A percentile compares a stretch with the other conserved stretches of the same genome.
phyloP scores from a whole-genome alignment of 2,888 invertebrate genomes.

The Byasa hedistus region DNA sequence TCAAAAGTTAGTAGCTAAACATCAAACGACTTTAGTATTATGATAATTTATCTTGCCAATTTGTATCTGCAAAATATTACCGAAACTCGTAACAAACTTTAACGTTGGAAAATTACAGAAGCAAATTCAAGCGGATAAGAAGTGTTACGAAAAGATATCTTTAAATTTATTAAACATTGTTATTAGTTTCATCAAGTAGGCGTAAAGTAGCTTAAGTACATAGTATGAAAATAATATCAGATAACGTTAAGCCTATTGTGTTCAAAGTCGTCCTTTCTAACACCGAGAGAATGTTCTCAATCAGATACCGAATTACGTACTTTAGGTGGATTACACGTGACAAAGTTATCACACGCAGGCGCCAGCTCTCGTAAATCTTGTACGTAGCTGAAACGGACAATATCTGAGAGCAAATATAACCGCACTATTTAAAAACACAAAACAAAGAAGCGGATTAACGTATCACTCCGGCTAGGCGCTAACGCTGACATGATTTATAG shows the following conservation, averaged over 20 bases:
- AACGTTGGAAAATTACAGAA: slow-evolving; percentile 30
- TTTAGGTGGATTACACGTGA: slow-evolving; percentile 73
- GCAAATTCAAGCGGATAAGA: slow-evolving; percentile 8
- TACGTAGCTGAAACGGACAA: slow-evolving; percentile 67
- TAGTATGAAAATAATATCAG: slow-evolving; percentile 61
- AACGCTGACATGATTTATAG: slow-evolving; percentile 74
- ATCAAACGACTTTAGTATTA: slow-evolving; percentile 72
- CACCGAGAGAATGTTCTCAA: slow-evolving; percentile 69
- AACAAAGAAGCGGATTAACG: slow-evolving; percentile 77
- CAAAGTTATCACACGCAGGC: slow-evolving; percentile 72
- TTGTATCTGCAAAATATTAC: slow-evolving; percentile 58
- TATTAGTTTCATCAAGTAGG: slow-evolving; percentile 36
- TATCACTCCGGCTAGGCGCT: slow-evolving; percentile 66
- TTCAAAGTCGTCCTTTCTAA: slow-evolving; percentile 65
- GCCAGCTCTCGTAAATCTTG: slow-evolving; percentile 76
- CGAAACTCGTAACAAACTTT: slow-evolving; percentile 65
- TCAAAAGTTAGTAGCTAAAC: slow-evolving; percentile 70
- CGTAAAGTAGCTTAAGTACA: slow-evolving; percentile 55
- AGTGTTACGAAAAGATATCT: slow-evolving; percentile 4
- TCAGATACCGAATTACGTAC: slow-evolving; percentile 75
- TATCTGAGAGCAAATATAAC: slow-evolving; percentile 78
- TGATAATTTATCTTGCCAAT: slow-evolving; percentile 77
- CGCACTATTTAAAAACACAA: slow-evolving; percentile 78
- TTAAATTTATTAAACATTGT: slow-evolving; percentile 37
- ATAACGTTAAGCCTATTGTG: slow-evolving; percentile 72